Base-by-base conservation (phyloP, 2,113 vertebrate species). In the Forbesichthys papilliferus region DNA sequence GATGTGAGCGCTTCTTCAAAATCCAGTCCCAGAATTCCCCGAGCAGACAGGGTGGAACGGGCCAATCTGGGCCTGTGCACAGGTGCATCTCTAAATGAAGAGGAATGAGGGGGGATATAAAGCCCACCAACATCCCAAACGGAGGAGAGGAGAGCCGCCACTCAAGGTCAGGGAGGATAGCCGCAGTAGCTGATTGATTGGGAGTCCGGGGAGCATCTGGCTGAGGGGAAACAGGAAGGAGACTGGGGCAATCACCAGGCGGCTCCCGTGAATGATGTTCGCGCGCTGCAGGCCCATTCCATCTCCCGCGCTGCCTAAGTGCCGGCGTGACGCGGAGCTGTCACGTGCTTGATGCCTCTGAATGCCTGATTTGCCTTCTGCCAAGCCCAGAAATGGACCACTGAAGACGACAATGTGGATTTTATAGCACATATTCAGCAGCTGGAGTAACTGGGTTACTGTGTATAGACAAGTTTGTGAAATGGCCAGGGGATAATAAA, bases 211-310 rank as follows among this genome's bases (percentile, higher is more conserved):
- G 83, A 92, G 90, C 91, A 93, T 90, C 88, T 91, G 90, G 90
- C 87, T 81, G 86, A 86, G 83, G 82, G 82, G 76, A 91, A 92
- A 84, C 78, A 75, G 81, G 87, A 90, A 91, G 85, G 89, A 82
- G 86, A 84, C 87, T 82, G 80, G 83, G 84, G 83, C 86, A 90
- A 91, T 91, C 88, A 89, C 88, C 89, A 90, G 83, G 92, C 90
- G 90, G 86, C 85, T 82, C 49, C 34, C 3, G 85, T 90, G 85
- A 90, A 91, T 90, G 84, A 91, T 87, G 82, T 84, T 74, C 74
- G 75, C 64, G 58, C 77, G 75, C 69, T 66, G 69, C 60, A 77
- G 42, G 71, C 73, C 64, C 74, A 73, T 66, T 79, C 69, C 36
- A 33, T 75, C 61, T 77, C 74, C 77, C 49, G 59, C 60, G 58